These are phyloP conservation scores for Oxyruncus cristatus DNA, from an alignment of 2,113 vertebrate species.

Conservation along the genomic window DNA sequence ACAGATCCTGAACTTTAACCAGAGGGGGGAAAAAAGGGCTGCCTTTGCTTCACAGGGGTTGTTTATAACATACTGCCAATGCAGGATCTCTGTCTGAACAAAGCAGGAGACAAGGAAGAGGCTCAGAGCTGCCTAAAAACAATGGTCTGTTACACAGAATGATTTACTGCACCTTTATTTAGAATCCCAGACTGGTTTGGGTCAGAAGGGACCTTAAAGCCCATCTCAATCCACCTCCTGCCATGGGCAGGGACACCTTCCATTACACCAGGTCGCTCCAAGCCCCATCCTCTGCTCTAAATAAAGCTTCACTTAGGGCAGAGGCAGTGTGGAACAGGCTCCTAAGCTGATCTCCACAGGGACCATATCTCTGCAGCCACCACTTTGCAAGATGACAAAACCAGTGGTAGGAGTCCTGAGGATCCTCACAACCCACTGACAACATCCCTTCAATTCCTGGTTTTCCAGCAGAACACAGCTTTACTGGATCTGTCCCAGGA, in stretches of 20 bases:
- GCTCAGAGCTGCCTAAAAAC: neutral
- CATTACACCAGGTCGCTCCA: neutral
- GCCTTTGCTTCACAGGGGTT: neutral
- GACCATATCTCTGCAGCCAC: neutral
- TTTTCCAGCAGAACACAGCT: neutral
- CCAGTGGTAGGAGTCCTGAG: neutral
- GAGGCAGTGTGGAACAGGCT: neutral
- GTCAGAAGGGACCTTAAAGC: neutral
- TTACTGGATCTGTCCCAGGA: neutral
- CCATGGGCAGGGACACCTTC: neutral
- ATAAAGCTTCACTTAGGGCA: neutral
- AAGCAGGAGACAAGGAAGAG: neutral
- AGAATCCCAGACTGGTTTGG: neutral
- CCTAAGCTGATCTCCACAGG: rapidly evolving
- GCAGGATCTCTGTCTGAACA: neutral
- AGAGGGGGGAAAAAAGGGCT: neutral
- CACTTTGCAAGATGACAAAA: neutral
- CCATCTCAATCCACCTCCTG: neutral
- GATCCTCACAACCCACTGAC: neutral
- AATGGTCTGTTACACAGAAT: neutral
- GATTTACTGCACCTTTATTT: neutral
- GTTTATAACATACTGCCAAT: neutral
- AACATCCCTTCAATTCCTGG: neutral
- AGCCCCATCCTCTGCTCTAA: neutral
- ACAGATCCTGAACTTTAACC: neutral